Evolutionary conservation across 2,113 vertebrate species (phyloP), one percentile per base, ranked within the genome.

Genomic region (Lamprologus speciosus): DNA sequence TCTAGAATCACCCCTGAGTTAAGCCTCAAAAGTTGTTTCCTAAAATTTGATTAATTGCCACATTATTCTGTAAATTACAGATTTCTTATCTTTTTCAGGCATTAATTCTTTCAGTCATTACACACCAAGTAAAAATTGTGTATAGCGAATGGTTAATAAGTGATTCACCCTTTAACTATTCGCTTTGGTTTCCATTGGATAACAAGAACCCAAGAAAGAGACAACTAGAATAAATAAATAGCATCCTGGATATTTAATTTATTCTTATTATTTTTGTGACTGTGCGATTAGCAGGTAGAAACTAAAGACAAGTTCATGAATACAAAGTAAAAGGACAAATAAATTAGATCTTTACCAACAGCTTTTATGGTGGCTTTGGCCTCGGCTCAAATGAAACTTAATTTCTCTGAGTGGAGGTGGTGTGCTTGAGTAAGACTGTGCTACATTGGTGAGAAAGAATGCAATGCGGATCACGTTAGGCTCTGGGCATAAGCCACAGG

Each of bases 381-480:
- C 68, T 14, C 10, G 4, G 82, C 55, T 90, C 40, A 80, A 84
- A 50, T 5, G n/a, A 90, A 80, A 89, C 87, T 37, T 31, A 31
- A 31, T 53, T 12, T 75, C 21, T 23, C 3, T 73, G 45, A 28
- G 14, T 85, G 81, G 53, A 63, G 21, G 47, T 26, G 83, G 37
- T 8, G 37, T 11, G 79, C 70, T 60, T 70, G 37, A 82, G 51
- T 31, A 79, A 35, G 47, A 60, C 55, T 84, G n/a, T n/a, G n/a
- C 73, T 42, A 73, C 68, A 83, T 86, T 84, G 60, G 33, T 88
- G 26, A 23, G 90, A 84, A 89, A 78, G 83, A 70, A 89, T 91
- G 65, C 54, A 65, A 6, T 47, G 47, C 16, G 47, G 51, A 65
- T 86, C 26, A 21, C 10, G 17, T 42, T 50, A 55, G 16, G 26